Percentiles rank a stretch among this genome's conserved stretches.
phyloP scores from a whole-genome alignment of 2,888 invertebrate species.

The Andrena camellia region DNA sequence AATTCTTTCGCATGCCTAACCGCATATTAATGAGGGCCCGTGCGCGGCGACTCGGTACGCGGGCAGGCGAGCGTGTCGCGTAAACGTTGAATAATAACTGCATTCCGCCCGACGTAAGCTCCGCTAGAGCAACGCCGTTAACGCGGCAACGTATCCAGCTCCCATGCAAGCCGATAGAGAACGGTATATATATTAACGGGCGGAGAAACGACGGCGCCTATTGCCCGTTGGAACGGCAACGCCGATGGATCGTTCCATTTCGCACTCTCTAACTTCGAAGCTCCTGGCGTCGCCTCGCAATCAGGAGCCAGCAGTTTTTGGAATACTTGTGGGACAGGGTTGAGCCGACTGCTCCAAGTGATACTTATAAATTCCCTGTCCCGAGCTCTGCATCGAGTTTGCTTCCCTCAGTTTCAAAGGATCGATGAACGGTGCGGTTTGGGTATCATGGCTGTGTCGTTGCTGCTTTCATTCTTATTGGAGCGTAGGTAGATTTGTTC shows the following conservation, averaged over 20 bases:
- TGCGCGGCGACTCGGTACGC: constrained; percentile 55
- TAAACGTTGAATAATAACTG: constrained; percentile 81
- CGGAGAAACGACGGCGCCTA: constrained; percentile 50
- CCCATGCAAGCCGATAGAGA: constrained; percentile 19
- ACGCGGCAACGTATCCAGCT: constrained; percentile 23
- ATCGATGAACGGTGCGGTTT: too few relatives aligned
- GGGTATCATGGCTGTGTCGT: too few relatives aligned
- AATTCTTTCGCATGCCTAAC: constrained; percentile 69
- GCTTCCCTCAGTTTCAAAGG: too few relatives aligned
- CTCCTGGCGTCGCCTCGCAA: too few relatives aligned
- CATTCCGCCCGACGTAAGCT: constrained; percentile 70
- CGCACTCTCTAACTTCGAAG: background rate
- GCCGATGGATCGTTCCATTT: constrained; percentile 36
- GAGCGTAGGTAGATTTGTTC: too few relatives aligned
- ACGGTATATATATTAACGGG: constrained; percentile 68
- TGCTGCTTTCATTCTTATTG: too few relatives aligned
- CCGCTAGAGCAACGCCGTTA: constrained; percentile 19
- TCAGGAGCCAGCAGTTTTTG: too few relatives aligned
- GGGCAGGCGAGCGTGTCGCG: constrained; percentile 75
- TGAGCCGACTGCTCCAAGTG: too few relatives aligned
- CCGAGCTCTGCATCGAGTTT: too few relatives aligned
- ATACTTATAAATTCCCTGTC: too few relatives aligned
- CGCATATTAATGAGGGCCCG: constrained; percentile 71
- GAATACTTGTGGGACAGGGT: too few relatives aligned
- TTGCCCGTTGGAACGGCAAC: constrained; percentile 56